phyloP scores from a whole-genome alignment of 2,797 vertebrate species.

The Chelidonichthys spinosus region DNA sequence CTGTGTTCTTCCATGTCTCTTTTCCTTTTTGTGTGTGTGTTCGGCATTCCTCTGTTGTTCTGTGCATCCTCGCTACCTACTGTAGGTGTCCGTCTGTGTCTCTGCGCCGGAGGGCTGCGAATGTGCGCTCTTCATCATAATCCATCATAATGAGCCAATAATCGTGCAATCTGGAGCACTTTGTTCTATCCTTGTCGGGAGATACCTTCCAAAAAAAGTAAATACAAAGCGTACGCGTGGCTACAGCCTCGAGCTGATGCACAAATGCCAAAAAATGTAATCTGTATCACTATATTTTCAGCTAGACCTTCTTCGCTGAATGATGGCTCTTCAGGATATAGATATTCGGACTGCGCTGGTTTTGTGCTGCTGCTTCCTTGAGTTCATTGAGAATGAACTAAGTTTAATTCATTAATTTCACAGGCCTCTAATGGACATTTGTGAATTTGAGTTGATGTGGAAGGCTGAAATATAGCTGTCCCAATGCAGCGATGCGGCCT shows the following conservation, averaged over 20 bases:
- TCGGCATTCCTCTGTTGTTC: slow-evolving; percentile 9
- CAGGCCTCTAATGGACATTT: too few relatives aligned
- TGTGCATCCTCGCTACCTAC: background rate
- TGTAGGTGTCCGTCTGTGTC: slow-evolving; percentile 2
- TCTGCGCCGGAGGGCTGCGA: background rate
- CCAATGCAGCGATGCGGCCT: too few relatives aligned
- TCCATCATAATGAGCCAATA: slow-evolving; percentile 25
- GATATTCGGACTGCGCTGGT: slow-evolving; percentile 11
- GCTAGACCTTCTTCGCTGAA: slow-evolving; percentile 7
- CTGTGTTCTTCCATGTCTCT: slow-evolving; percentile 49
- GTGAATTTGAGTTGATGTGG: too few relatives aligned
- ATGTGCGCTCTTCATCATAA: slow-evolving; percentile 22
- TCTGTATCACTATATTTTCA: background rate
- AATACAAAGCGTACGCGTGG: background rate
- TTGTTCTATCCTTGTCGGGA: slow-evolving; percentile 17
- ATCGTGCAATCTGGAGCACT: slow-evolving; percentile 25
- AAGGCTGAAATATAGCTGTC: too few relatives aligned
- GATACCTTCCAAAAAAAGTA: background rate
- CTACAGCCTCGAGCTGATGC: background rate
- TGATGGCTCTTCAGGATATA: slow-evolving; percentile 20
- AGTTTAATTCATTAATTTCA: too few relatives aligned
- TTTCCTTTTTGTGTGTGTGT: slow-evolving; percentile 9
- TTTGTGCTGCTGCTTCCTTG: slow-evolving; percentile 1
- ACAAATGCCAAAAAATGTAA: background rate
- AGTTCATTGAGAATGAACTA: too few relatives aligned